Evolutionary conservation across 2,888 invertebrate species (phyloP).

Genomic region (Argyra leucocephala): DNA sequence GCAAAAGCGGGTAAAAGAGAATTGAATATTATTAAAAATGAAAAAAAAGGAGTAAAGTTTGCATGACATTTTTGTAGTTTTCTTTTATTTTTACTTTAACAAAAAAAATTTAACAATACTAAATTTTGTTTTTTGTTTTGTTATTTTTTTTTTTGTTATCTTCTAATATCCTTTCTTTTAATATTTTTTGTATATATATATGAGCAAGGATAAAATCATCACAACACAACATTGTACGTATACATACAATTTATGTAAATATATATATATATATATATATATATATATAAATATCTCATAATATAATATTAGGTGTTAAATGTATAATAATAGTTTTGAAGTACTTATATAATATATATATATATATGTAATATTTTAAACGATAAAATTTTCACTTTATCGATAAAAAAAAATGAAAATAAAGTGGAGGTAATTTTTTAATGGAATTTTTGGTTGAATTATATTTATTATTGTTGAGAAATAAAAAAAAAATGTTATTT

Average conservation of each 20-base stretch:
- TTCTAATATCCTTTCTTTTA: neutral
- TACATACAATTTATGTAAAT: neutral
- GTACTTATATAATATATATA: too few species aligned
- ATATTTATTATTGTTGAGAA: neutral
- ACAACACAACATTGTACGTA: too few species aligned
- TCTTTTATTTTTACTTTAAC: neutral
- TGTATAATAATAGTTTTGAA: neutral
- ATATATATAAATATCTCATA: too few species aligned
- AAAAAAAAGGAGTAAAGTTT: neutral
- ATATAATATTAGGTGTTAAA: conserved; percentile 2
- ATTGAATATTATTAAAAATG: neutral
- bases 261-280: neutral
- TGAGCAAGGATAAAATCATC: too few species aligned
- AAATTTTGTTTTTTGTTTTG: neutral
- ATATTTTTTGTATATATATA: neutral
- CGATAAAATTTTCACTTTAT: neutral
- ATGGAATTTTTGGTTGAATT: neutral
- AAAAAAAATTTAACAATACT: neutral
- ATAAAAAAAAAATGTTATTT: neutral
- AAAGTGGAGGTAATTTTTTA: neutral
- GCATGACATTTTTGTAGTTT: neutral
- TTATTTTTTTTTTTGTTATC: neutral
- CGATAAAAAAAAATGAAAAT: neutral
- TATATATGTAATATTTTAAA: neutral
- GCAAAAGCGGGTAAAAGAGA: neutral